These are phyloP conservation scores for Florisuga fusca DNA, from an alignment of 2,797 vertebrate species.

Conservation along the genomic window DNA sequence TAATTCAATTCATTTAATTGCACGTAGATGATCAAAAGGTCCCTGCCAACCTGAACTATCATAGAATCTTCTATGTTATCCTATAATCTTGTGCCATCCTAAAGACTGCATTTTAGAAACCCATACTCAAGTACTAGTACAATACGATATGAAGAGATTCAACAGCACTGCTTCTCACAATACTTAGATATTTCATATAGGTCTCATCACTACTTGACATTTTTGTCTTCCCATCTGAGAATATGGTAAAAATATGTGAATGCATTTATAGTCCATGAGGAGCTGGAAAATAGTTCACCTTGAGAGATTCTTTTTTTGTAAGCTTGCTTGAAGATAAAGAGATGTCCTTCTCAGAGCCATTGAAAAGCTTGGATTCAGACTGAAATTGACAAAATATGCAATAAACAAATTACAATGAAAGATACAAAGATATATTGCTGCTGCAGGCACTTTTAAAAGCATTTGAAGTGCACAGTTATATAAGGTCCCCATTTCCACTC, in stretches of 20 bases:
- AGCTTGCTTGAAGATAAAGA: constrained; percentile 91
- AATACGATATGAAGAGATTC: background rate
- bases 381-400: constrained; percentile 71
- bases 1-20: background rate
- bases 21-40: background rate
- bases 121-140: background rate
- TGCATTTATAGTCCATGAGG: background rate
- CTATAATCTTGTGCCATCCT: background rate
- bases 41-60: background rate
- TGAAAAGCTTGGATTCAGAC: constrained; percentile 98
- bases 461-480: background rate
- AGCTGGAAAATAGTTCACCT: constrained; percentile 81
- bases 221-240: background rate
- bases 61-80: background rate
- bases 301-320: constrained; percentile 98
- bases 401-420: background rate
- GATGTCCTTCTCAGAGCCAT: constrained; percentile 97
- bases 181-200: background rate
- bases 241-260: background rate
- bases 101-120: background rate
- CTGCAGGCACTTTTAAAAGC: background rate
- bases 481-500: background rate
- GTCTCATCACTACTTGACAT: background rate
- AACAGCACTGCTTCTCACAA: background rate
- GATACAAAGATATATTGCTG: background rate